These are phyloP conservation scores for Lateolabrax maculatus DNA, from an alignment of 2,797 vertebrate genomes.

Conservation along the genomic window DNA sequence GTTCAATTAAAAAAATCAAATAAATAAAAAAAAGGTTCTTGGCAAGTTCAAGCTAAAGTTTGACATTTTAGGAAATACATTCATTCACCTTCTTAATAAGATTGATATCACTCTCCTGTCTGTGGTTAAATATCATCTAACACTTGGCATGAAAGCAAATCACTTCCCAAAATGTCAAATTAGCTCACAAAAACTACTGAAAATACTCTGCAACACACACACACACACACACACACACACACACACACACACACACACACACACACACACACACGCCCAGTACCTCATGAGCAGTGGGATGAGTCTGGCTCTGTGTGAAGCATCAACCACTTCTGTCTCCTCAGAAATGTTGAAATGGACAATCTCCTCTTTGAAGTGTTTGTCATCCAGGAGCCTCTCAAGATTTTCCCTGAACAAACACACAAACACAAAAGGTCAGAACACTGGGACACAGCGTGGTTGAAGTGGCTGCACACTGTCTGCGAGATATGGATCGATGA, in stretches of 20 bases:
- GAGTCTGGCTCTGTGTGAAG: constrained; percentile 88
- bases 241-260: neutral
- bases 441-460: neutral
- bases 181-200: neutral
- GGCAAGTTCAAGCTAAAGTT: neutral
- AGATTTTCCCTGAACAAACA: constrained; percentile 90
- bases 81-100: neutral
- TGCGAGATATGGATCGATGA: neutral
- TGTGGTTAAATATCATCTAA: neutral
- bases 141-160: neutral
- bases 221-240: neutral
- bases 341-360: constrained; percentile 96
- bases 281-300: constrained; percentile 97
- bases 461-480: too few species aligned
- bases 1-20: neutral
- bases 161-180: neutral
- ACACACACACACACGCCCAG: neutral
- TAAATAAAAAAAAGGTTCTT: neutral
- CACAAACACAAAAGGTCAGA: constrained; percentile 30
- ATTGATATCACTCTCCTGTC: neutral
- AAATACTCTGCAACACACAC: neutral
- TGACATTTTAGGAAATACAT: neutral
- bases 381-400: constrained; percentile 93
- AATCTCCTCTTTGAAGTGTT: constrained; percentile 96
- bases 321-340: constrained; percentile 89